Evolutionary conservation across 2,113 vertebrate genomes (phyloP).

Genomic region (Gorsachius goisagi): DNA sequence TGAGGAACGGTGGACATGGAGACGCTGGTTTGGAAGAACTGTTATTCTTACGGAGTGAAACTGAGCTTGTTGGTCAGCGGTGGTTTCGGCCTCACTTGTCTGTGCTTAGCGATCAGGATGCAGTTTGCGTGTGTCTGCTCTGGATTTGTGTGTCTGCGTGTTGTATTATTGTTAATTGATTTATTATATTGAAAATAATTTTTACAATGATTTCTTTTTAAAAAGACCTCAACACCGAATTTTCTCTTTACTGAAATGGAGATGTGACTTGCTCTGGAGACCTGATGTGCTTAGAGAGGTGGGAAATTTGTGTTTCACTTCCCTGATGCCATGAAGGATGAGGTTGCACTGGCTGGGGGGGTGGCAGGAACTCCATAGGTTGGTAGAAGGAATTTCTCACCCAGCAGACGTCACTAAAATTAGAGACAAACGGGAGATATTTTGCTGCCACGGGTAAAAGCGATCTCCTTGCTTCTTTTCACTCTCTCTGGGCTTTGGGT

Average conservation of each 20-base stretch:
- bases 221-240: not conserved
- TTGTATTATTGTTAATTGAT: not conserved
- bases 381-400: not conserved
- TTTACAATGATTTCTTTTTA: too few species aligned
- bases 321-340: not conserved
- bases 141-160: not conserved
- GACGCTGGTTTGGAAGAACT: not conserved
- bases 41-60: not conserved
- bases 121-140: not conserved
- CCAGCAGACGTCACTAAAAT: not conserved
- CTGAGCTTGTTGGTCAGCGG: not conserved
- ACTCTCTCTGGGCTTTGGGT: not conserved
- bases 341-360: not conserved
- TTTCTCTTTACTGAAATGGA: not conserved
- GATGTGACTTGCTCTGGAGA: not conserved
- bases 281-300: not conserved
- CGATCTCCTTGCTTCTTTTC: not conserved
- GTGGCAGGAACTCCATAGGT: not conserved
- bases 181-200: not conserved
- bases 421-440: not conserved
- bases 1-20: not conserved
- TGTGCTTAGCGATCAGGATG: not conserved
- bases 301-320: not conserved
- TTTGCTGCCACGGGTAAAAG: not conserved
- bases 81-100: not conserved